These are phyloP conservation scores for Neoascia interrupta DNA, from an alignment of 2,888 invertebrate species.

Conservation along the genomic window DNA sequence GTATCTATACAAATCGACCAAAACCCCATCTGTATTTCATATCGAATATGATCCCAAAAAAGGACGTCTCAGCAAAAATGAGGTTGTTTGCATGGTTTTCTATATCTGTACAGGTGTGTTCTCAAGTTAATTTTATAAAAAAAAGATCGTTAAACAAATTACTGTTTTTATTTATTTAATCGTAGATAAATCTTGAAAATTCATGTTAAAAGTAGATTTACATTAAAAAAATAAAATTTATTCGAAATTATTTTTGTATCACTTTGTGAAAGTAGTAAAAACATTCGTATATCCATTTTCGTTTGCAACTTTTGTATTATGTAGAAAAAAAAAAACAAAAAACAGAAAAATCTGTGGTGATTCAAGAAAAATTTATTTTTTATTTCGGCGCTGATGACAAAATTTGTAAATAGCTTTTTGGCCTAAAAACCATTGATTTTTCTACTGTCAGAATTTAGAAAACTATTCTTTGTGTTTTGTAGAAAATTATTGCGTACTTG, in stretches of 20 bases:
- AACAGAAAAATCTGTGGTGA: constrained; percentile 36
- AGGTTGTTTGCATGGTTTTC: constrained; percentile 79
- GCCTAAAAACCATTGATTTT: constrained; percentile 26
- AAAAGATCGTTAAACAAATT: constrained; percentile 2
- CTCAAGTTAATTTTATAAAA: constrained; percentile 68
- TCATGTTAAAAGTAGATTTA: constrained; percentile 54
- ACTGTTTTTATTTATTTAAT: constrained; percentile 47
- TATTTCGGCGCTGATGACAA: background rate
- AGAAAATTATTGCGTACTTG: constrained; percentile 16
- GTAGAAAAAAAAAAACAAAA: constrained; percentile 32
- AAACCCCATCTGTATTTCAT: constrained; percentile 52
- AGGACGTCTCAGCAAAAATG: constrained; percentile 77
- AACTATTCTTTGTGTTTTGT: background rate
- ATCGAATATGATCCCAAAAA: constrained; percentile 66
- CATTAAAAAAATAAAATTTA: constrained; percentile 36
- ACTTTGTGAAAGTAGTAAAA: constrained; percentile 30
- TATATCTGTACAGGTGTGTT: constrained; percentile 80
- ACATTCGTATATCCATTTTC: constrained; percentile 1
- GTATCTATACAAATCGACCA: constrained; percentile 33
- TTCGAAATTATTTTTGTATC: constrained; percentile 22
- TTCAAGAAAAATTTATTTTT: constrained; percentile 3
- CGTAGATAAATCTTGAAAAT: constrained; percentile 49
- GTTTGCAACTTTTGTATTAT: constrained; percentile 13
- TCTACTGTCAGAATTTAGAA: constrained; percentile 13
- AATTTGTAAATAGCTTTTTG: constrained; percentile 3